Conservation (phyloP, 2,113 vertebrate species). For the Cnemophilus loriae region DNA sequence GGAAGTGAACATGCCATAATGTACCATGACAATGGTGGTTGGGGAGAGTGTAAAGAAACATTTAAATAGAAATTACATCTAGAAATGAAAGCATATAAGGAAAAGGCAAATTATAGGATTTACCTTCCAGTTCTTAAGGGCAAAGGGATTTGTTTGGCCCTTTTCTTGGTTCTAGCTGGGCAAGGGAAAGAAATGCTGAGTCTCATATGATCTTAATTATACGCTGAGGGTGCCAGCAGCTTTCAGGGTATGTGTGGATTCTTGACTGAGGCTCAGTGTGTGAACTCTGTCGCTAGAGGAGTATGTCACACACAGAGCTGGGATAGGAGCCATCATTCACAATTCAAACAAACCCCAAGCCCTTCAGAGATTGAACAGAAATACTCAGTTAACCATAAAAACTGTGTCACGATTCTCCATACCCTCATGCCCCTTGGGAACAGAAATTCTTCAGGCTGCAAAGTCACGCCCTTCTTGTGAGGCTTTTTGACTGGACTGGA, state of each 20-base stretch:
- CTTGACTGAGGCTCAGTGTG: slow-evolving; percentile 46
- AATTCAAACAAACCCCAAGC: slow-evolving; percentile 44
- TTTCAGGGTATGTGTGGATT: slow-evolving; percentile 36
- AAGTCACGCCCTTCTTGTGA: slow-evolving; percentile 18
- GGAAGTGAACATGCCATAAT: not conserved
- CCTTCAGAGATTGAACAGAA: slow-evolving; percentile 49
- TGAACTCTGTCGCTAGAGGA: slow-evolving; percentile 45
- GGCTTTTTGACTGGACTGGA: slow-evolving; percentile 13
- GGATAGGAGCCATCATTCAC: slow-evolving; percentile 62
- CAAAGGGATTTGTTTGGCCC: not conserved
- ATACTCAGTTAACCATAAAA: slow-evolving; percentile 51
- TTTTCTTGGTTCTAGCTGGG: not conserved
- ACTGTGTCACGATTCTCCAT: slow-evolving; percentile 18
- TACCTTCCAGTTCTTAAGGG: not conserved
- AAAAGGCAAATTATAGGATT: not conserved
- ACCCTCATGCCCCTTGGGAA: not conserved
- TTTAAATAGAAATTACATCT: not conserved
- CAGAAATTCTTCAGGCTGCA: slow-evolving; percentile 11
- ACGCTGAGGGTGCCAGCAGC: not conserved
- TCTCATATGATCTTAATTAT: slow-evolving; percentile 50
- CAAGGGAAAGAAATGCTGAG: not conserved
- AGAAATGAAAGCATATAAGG: not conserved
- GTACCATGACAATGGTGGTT: not conserved
- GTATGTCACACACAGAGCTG: slow-evolving; percentile 56
- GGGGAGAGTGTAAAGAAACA: not conserved